phyloP scores from a whole-genome alignment of 2,113 vertebrate species.

The Falcunculus frontatus region DNA sequence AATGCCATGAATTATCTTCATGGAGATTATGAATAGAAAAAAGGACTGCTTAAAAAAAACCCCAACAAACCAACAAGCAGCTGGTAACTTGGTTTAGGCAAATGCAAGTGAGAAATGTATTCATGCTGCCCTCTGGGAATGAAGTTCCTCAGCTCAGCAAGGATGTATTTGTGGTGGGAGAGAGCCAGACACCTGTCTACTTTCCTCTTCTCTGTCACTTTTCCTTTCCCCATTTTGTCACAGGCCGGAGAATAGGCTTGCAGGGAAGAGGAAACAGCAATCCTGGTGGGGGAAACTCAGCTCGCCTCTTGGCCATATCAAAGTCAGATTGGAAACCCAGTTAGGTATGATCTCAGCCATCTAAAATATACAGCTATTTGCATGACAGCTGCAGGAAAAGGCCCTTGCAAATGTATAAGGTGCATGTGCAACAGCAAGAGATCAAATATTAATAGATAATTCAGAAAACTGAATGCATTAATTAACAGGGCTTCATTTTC shows the following conservation, averaged over 20 bases:
- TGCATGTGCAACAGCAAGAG: background rate
- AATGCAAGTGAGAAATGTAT: background rate
- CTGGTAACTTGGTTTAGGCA: background rate
- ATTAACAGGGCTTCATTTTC: background rate
- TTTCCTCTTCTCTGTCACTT: background rate
- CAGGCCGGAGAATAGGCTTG: constrained; percentile 25
- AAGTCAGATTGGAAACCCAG: constrained; percentile 34
- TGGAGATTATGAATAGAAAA: background rate
- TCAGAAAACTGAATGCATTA: background rate
- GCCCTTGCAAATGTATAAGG: background rate
- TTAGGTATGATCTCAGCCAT: background rate
- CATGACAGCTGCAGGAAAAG: background rate
- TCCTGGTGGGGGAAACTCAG: constrained; percentile 42
- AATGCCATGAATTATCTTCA: background rate
- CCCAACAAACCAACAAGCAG: background rate
- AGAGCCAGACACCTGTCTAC: background rate
- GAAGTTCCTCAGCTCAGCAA: background rate
- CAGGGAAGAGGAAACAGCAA: constrained; percentile 16
- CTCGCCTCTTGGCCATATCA: constrained; percentile 19
- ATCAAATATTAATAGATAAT: background rate
- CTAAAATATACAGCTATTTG: background rate
- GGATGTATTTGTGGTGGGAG: background rate
- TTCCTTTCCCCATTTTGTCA: background rate
- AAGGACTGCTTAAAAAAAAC: background rate
- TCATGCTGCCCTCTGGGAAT: background rate